Percentiles rank a stretch among this genome's conserved stretches.
phyloP scores from a whole-genome alignment of 2,113 vertebrate species.

The Campylomormyrus numenius region DNA sequence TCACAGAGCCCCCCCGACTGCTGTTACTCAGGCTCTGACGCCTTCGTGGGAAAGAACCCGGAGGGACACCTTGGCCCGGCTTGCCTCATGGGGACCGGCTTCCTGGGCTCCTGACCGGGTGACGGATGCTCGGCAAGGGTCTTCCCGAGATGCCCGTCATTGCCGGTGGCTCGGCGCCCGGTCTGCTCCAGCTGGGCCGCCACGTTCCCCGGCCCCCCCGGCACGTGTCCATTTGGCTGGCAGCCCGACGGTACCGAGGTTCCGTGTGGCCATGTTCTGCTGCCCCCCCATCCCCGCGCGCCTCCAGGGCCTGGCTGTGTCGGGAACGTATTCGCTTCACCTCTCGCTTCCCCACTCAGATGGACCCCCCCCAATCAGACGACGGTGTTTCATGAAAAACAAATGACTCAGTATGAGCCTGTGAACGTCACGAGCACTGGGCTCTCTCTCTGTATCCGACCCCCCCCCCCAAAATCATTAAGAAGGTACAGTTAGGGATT shows the following conservation, averaged over 20 bases:
- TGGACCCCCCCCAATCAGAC: background rate
- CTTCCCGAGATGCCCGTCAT: background rate
- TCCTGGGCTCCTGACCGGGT: background rate
- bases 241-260: background rate
- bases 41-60: background rate
- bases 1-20: background rate
- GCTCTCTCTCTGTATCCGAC: too few relatives aligned
- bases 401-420: background rate
- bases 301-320: background rate
- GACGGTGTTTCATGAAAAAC: background rate
- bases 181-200: background rate
- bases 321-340: background rate
- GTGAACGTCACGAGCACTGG: background rate
- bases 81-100: background rate
- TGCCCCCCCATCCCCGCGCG: background rate
- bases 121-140: background rate
- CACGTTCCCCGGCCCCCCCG: background rate
- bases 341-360: background rate
- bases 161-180: background rate
- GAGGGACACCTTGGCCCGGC: too few relatives aligned
- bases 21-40: background rate
- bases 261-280: background rate
- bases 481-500: background rate
- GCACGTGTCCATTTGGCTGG: background rate
- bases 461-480: background rate